Base-by-base conservation (phyloP, 1,140 invertebrate genomes). In the Sitobion miscanthi region DNA sequence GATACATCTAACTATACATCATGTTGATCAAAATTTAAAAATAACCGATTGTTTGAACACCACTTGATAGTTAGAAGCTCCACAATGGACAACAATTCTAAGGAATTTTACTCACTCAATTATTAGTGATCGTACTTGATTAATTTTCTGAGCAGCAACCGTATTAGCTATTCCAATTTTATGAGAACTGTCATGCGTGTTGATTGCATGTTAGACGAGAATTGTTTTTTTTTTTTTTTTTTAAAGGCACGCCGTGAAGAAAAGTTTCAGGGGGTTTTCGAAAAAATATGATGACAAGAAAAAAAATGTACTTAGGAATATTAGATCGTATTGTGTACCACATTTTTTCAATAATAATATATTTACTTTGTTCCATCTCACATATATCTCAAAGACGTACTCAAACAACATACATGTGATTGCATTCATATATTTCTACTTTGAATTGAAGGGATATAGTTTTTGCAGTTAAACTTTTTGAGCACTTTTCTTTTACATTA, bases 301-400 rank as follows among this genome's bases (percentile, higher is more conserved):
- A 42, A 85, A 85, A 38, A 85, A 85, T 23, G 25, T 85, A 45
- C 42, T 23, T 42, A 45, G 83, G 21, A 25, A 85, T 45, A 42
- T 85, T 83, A 83, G 21, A 83, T 83, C 35, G 21, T 23, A 38
- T 42, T 83, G 38, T 83, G 38, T 83, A 83, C 25, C 25, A 42
- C 85, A 42, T 86, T n/a, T 30, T 86, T 88, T 88, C 86, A 88
- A 88, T 47, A 87, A 30, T 30, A n/a, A 87, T 52, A 87, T 87
- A 35, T 30, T 49, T 17, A 54, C n/a, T 89, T 57, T 57, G 49
- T 89, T 57, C 45, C 30, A 38, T 23, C 17, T 89, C 30, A 57
- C 52, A 25, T 38, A 30, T 35, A 57, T 23, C 42, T 49, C 14
- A 62, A 35, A 54, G 38, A 57, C 52, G 8, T 54, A 57, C 47